Evolutionary conservation across 2,888 invertebrate genomes (phyloP).

Genomic region (Ferdinandea cuprea): DNA sequence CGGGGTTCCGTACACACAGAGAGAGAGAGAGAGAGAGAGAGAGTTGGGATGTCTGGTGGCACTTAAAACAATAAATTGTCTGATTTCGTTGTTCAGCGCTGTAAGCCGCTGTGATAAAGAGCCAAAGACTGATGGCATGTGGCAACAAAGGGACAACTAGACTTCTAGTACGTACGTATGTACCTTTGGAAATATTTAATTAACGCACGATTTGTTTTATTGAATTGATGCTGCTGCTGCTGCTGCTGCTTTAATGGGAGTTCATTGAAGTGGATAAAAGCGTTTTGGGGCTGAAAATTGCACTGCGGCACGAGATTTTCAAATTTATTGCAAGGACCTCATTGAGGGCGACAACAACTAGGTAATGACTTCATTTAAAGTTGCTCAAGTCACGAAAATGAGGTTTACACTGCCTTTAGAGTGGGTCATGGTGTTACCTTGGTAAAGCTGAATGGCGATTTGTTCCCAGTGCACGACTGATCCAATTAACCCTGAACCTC

Average conservation of each 20-base stretch:
- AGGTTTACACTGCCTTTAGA: constrained; percentile 54
- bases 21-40: no score
- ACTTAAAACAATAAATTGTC: constrained; percentile 74
- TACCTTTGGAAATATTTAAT: constrained; percentile 53
- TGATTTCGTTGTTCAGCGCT: constrained; percentile 59
- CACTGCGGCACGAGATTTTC: constrained; percentile 61
- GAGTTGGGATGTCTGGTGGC: constrained; percentile 64
- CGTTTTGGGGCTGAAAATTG: constrained; percentile 49
- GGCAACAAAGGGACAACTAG: constrained; percentile 60
- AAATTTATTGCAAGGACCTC: constrained; percentile 33
- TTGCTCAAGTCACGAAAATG: constrained; percentile 62
- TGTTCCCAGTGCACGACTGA: constrained; percentile 29
- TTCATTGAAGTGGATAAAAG: constrained; percentile 20
- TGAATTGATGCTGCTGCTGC: constrained; percentile 36
- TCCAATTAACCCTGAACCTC: constrained; percentile 54
- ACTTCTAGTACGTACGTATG: constrained; percentile 2
- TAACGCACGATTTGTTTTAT: constrained; percentile 71
- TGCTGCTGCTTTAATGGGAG: no score
- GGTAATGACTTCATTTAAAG: constrained; percentile 1
- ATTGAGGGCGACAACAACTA: constrained; percentile 3
- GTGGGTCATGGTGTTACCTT: constrained; percentile 58
- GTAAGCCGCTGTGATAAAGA: constrained; percentile 62
- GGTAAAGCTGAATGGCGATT: not conserved
- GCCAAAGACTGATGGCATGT: constrained; percentile 67
- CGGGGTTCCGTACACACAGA: constrained; percentile 41